phyloP scores from a whole-genome alignment of 2,113 vertebrate genomes.

The Origma solitaria region DNA sequence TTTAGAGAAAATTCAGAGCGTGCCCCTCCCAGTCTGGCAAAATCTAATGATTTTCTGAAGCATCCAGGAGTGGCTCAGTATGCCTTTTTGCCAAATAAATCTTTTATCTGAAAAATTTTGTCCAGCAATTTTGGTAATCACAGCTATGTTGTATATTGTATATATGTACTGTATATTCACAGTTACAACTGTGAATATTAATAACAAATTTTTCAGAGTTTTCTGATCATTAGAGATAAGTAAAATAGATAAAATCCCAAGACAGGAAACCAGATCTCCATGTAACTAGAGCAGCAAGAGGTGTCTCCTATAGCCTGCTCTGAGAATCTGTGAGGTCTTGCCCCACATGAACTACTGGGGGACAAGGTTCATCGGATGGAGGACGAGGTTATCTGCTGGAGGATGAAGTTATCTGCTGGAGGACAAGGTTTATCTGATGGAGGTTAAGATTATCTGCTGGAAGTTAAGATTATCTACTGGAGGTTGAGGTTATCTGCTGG shows the following conservation, averaged over 20 bases:
- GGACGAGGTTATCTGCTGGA: background rate
- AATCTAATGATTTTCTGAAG: background rate
- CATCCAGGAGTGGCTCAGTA: background rate
- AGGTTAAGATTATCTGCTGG: background rate
- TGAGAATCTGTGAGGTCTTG: background rate
- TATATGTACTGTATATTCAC: no score
- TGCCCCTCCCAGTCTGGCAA: background rate
- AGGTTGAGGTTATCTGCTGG: background rate
- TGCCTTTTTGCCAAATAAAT: background rate
- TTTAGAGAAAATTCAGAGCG: background rate
- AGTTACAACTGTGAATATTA: background rate
- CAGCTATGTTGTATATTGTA: background rate
- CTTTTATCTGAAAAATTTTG: background rate
- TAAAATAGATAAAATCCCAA: background rate
- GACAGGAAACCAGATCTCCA: background rate
- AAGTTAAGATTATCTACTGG: background rate
- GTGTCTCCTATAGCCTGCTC: background rate
- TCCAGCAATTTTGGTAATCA: background rate
- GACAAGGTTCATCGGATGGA: background rate
- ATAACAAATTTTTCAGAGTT: background rate
- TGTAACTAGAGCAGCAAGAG: background rate
- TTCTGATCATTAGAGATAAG: background rate
- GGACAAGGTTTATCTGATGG: background rate
- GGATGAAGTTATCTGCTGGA: background rate
- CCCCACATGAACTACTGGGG: no score